Conservation (phyloP, 2,797 vertebrate species). For the Tauraco hartlaubi region DNA sequence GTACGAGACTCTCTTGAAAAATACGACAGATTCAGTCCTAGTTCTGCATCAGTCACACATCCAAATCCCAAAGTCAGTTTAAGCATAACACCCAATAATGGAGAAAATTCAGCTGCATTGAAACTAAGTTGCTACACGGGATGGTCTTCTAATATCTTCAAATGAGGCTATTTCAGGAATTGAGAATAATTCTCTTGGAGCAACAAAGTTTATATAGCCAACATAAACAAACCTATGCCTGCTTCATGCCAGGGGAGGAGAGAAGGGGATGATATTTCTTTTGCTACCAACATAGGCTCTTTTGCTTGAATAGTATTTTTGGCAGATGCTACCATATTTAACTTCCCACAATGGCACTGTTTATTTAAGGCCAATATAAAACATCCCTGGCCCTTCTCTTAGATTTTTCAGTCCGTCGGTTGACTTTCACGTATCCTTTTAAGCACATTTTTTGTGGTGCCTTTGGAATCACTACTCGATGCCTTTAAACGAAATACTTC, state of each 20-base stretch:
- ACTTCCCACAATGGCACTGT: conserved; percentile 70
- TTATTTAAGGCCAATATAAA: conserved; percentile 67
- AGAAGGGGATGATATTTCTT: conserved; percentile 22
- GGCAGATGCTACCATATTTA: conserved; percentile 65
- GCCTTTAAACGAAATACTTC: neutral
- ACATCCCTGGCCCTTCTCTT: conserved; percentile 43
- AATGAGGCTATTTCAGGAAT: conserved; percentile 44
- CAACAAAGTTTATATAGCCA: conserved; percentile 59
- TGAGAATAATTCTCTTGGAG: conserved; percentile 30
- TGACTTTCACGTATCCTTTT: conserved; percentile 52
- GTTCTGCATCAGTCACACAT: neutral
- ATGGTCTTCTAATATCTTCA: neutral
- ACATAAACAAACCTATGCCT: conserved; percentile 50
- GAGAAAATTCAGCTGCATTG: neutral
- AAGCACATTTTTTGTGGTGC: conserved; percentile 51
- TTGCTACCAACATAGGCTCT: conserved; percentile 43
- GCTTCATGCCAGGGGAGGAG: conserved; percentile 48
- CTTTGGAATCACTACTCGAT: neutral
- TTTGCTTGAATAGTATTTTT: conserved; percentile 50
- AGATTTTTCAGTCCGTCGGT: conserved; percentile 29
- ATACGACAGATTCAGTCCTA: neutral
- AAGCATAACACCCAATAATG: neutral
- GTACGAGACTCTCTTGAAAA: neutral
- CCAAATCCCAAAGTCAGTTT: neutral
- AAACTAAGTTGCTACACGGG: neutral